A percentile compares a stretch with the other conserved stretches of the same genome.
Conservation (phyloP, 2,797 vertebrate species). For the Pteropus rufus region DNA sequence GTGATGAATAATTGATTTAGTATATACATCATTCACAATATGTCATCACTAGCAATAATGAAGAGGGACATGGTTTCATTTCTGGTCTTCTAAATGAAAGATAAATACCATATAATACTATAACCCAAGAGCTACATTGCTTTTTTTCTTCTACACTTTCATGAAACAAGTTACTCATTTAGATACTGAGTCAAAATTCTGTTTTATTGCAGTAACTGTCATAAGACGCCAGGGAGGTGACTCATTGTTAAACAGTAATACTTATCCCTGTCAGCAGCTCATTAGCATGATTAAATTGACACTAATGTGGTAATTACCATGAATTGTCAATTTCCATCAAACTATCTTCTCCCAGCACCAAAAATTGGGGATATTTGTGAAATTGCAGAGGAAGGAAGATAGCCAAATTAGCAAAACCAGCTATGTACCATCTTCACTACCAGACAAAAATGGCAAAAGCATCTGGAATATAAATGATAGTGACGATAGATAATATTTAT, state of each 20-base stretch:
- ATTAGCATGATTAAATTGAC: neutral
- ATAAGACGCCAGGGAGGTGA: neutral
- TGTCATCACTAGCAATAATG: neutral
- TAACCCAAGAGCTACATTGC: neutral
- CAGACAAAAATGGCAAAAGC: neutral
- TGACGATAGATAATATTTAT: neutral
- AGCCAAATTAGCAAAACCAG: neutral
- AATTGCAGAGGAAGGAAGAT: neutral
- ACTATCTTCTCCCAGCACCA: neutral
- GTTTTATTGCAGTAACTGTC: neutral
- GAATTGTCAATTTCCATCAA: neutral
- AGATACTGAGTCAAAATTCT: slow-evolving; percentile 31
- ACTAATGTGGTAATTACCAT: neutral
- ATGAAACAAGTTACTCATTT: neutral
- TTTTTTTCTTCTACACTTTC: neutral
- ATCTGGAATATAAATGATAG: neutral
- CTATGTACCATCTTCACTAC: neutral
- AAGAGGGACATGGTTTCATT: neutral
- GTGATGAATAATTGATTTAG: neutral
- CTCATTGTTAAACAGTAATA: neutral
- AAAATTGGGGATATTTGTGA: neutral
- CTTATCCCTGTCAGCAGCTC: neutral
- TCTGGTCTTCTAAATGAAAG: neutral
- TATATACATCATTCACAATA: neutral
- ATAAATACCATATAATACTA: neutral